Evolutionary conservation across 2,113 vertebrate species (phyloP).

Genomic region (Pteronura brasiliensis): DNA sequence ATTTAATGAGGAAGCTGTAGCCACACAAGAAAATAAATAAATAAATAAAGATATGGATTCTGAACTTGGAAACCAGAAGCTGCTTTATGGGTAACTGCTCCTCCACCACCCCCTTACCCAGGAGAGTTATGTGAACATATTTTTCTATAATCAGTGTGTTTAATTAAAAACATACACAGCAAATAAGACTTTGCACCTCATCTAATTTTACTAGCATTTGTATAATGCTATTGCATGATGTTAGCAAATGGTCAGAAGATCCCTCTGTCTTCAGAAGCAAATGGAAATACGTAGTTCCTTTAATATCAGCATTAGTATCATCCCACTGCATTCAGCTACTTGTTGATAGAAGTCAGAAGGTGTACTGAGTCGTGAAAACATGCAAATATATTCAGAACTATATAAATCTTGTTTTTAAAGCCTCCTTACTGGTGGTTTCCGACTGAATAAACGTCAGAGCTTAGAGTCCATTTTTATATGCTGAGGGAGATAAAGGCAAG

Average conservation of each 20-base stretch:
- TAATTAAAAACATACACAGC: not conserved
- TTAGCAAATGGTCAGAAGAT: not conserved
- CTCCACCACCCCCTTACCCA: not conserved
- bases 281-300: not conserved
- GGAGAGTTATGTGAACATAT: not conserved
- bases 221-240: not conserved
- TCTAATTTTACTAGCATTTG: not conserved
- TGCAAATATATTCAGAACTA: not conserved
- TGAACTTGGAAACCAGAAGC: not conserved
- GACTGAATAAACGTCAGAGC: slow-evolving; percentile 8
- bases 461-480: slow-evolving; percentile 45
- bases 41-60: not conserved
- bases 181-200: not conserved
- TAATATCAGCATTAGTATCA: not conserved
- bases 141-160: not conserved
- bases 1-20: not conserved
- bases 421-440: slow-evolving; percentile 48
- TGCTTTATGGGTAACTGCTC: not conserved
- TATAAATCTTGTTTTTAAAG: not conserved
- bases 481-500: not conserved
- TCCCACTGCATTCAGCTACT: not conserved
- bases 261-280: not conserved
- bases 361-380: not conserved
- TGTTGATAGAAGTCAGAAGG: not conserved
- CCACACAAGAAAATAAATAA: not conserved